Evolutionary conservation across 2,797 vertebrate genomes (phyloP).

Genomic region (Pseudomugil tenellus): DNA sequence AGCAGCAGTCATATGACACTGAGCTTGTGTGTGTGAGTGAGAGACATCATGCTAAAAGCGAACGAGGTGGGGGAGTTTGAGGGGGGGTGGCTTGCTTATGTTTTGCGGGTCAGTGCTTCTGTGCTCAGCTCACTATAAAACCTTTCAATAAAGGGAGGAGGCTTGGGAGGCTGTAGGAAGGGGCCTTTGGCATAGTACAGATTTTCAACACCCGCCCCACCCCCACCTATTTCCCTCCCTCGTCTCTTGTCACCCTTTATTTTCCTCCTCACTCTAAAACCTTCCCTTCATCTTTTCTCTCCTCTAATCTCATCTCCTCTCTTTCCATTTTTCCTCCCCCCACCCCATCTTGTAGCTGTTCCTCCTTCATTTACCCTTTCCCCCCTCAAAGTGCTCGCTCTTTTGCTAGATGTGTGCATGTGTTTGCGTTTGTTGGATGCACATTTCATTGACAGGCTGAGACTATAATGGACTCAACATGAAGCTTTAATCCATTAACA

Average conservation of each 20-base stretch:
- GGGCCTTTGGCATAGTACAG: constrained; percentile 69
- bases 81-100: constrained; percentile 81
- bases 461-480: constrained; percentile 83
- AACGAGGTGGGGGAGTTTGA: constrained; percentile 16
- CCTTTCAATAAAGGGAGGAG: constrained; percentile 79
- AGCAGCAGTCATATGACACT: constrained; percentile 85
- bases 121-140: constrained; percentile 79
- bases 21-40: constrained; percentile 47
- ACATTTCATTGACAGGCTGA: constrained; percentile 82
- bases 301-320: constrained; percentile 69
- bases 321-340: constrained; percentile 33
- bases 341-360: constrained; percentile 50
- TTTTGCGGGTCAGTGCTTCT: constrained; percentile 88
- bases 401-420: constrained; percentile 63
- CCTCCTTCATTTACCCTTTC: constrained; percentile 77
- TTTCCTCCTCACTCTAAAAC: constrained; percentile 65
- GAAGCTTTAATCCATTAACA: constrained; percentile 83
- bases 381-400: constrained; percentile 46
- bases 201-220: constrained; percentile 29
- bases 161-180: constrained; percentile 46
- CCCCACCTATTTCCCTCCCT: constrained; percentile 29
- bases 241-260: constrained; percentile 71
- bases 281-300: constrained; percentile 63
- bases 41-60: constrained; percentile 54
- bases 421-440: constrained; percentile 79